Base-by-base conservation (phyloP, 1,140 invertebrate species). In the Cotesia vestalis region DNA sequence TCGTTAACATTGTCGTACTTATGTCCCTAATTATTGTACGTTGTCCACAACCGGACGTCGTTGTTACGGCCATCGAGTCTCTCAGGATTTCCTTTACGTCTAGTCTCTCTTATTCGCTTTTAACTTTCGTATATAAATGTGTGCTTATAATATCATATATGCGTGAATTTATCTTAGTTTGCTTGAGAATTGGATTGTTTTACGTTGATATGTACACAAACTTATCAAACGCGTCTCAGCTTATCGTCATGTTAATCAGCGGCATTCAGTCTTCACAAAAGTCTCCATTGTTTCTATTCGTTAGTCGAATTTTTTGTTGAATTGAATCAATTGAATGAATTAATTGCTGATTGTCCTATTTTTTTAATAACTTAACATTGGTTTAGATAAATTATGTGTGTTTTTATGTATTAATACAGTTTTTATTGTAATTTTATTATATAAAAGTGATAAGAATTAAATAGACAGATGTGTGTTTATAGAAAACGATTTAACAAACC, bases 401-500 rank as follows among this genome's bases (percentile, higher is more conserved):
- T 27, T 27, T 27, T 27, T 27, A 27, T 27, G 27, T 27, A 27
- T 59, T 20, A 11, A 12, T 11, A 14, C 20, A 17, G 12, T 52
- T 51, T 35, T 71, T 57, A 38, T 34, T 38, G 64, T 34, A 0
- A 9, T 4, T 67, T 5, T 38, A 0, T 46, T 6, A 46, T 2
- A 46, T 46, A 46, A 46, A 46, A 46, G 11, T 6, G 11, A 46
- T 14, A 63, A 68, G 67, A 68, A 57, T 71, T 69, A 69, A 35
- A 59, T 72, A 38, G 20, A 55, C 36, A 67, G 60, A 66, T 34
- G 62, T 69, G 72, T 63, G 63, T 74, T 68, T 75, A 73, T 64
- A 73, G 72, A 66, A 66, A 77, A 80, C 82, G 85, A 85, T 85
- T 85, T 86, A 86, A 86, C 83, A 86, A 86, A 86, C 82, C 84